phyloP scores from a whole-genome alignment of 2,888 invertebrate genomes.

The Tortrix viridana region DNA sequence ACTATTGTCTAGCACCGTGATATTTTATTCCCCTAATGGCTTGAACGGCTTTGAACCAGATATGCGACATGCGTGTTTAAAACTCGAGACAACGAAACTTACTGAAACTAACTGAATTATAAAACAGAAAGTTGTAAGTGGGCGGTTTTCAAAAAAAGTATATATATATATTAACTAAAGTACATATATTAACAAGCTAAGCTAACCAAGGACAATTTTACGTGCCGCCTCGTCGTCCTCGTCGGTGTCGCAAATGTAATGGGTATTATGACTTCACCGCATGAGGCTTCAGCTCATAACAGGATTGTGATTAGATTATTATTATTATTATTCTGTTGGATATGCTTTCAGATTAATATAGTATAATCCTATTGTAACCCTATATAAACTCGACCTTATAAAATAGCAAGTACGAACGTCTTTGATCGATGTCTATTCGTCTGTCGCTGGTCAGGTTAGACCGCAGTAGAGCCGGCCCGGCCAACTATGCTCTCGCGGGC shows the following conservation, averaged over 20 bases:
- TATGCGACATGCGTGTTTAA: no score
- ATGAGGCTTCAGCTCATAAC: background rate
- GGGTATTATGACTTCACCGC: background rate
- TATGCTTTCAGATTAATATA: background rate
- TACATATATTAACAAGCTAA: no score
- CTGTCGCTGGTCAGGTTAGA: background rate
- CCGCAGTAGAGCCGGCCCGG: conserved; percentile 4
- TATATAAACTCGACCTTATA: background rate
- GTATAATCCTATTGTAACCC: background rate
- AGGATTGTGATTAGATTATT: background rate
- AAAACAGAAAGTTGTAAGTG: no score
- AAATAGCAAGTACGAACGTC: background rate
- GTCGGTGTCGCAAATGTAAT: background rate
- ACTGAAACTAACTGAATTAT: no score
- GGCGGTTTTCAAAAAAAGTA: no score
- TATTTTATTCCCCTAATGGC: background rate
- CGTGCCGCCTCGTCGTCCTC: background rate
- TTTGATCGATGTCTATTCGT: conserved; percentile 8
- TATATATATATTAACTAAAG: no score
- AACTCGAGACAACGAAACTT: no score
- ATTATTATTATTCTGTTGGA: no score
- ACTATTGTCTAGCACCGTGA: background rate
- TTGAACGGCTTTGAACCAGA: conserved; percentile 2
- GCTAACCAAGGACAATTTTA: background rate
- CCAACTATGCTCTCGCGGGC: conserved; percentile 22